A percentile compares a stretch with the other conserved stretches of the same genome.
These are phyloP conservation scores for Plumapathes pennacea DNA, from an alignment of 92 coral and sea anemone genomes.

Conservation along the genomic window DNA sequence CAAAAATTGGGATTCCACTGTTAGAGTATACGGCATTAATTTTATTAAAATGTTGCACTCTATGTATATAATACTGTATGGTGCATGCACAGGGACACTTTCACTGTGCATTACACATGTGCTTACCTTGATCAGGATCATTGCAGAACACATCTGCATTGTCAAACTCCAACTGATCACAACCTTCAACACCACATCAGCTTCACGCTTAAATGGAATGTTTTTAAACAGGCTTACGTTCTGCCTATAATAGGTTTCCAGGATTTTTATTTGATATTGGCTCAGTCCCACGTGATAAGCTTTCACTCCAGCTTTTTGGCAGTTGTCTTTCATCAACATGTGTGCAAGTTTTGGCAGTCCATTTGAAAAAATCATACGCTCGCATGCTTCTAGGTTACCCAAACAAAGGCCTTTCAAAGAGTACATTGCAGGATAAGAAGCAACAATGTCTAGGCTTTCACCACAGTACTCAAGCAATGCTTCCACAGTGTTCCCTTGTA, in stretches of 20 bases:
- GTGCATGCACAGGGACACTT: too few relatives aligned
- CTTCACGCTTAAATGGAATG: conserved; percentile 5
- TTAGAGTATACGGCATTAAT: too few relatives aligned
- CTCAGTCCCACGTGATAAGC: conserved; percentile 50
- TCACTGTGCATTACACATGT: too few relatives aligned
- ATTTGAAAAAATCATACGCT: conserved; percentile 57
- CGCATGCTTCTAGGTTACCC: conserved; percentile 62
- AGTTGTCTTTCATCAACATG: conserved; percentile 63
- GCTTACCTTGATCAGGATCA: conserved; percentile 57
- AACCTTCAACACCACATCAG: conserved; percentile 53
- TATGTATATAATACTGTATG: too few relatives aligned
- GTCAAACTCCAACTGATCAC: conserved; percentile 60
- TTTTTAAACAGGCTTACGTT: conserved; percentile 47
- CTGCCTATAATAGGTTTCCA: conserved; percentile 31
- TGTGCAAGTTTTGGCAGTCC: conserved; percentile 73
- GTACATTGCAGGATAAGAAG: conserved; percentile 58
- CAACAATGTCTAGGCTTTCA: conserved; percentile 57
- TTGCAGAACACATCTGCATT: conserved; percentile 59
- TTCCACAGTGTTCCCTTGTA: conserved; percentile 62
- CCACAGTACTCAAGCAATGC: conserved; percentile 61
- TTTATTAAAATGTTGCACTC: too few relatives aligned
- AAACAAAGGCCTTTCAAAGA: conserved; percentile 51
- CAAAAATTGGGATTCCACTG: too few relatives aligned
- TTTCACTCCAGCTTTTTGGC: conserved; percentile 69
- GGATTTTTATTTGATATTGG: conserved; percentile 48